A percentile compares a stretch with the other conserved stretches of the same genome.
phyloP scores from a whole-genome alignment of 2,888 invertebrate species.

The Cephus nigrinus region DNA sequence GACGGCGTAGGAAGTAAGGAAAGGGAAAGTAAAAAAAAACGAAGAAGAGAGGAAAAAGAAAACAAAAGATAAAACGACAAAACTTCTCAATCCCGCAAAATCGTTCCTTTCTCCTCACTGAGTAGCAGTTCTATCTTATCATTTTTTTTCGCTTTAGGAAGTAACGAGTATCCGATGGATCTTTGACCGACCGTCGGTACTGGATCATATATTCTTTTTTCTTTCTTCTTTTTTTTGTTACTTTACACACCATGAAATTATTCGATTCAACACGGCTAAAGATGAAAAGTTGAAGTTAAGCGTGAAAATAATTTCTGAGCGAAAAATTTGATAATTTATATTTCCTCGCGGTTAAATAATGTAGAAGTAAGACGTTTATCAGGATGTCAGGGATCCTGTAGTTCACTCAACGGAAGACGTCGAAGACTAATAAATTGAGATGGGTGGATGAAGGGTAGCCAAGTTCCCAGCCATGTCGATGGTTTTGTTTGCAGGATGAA shows the following conservation, averaged over 20 bases:
- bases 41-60: background rate
- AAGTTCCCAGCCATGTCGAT: background rate
- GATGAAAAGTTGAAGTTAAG: background rate
- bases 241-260: background rate
- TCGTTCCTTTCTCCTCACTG: background rate
- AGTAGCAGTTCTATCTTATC: background rate
- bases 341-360: background rate
- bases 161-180: background rate
- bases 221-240: background rate
- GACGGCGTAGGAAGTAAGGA: background rate
- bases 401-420: background rate
- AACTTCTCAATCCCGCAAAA: background rate
- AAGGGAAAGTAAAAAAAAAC: background rate
- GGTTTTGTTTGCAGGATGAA: background rate
- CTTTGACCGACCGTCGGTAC: background rate
- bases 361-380: background rate
- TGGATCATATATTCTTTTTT: background rate
- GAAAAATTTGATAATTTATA: background rate
- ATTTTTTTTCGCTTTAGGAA: background rate
- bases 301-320: background rate
- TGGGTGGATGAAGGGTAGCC: too few relatives aligned
- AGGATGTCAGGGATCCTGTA: background rate
- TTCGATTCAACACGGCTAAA: background rate
- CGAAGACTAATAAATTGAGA: constrained; percentile 40
- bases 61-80: background rate